Evolutionary conservation across 2,888 invertebrate genomes (phyloP).

Genomic region (Acrocyrtus sp.): DNA sequence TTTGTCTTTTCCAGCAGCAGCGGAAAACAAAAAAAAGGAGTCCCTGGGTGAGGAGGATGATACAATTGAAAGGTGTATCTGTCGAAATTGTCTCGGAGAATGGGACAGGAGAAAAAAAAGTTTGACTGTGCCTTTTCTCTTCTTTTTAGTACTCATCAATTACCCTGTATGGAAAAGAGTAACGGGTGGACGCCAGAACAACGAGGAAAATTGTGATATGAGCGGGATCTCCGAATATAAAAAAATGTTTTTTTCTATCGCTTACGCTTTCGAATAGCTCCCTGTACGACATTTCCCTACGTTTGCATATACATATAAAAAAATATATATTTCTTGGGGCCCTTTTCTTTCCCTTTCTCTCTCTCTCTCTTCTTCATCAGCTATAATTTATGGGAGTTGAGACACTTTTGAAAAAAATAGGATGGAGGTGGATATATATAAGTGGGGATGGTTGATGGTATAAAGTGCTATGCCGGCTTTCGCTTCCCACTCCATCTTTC

Average conservation of each 20-base stretch:
- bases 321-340: too few species aligned
- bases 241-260: too few species aligned
- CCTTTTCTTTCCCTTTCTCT: neutral
- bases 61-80: neutral
- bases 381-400: neutral
- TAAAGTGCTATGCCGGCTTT: too few species aligned
- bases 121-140: neutral
- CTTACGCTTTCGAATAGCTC: too few species aligned
- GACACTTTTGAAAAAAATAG: too few species aligned
- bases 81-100: neutral
- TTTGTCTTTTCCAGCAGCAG: neutral
- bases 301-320: too few species aligned
- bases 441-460: too few species aligned
- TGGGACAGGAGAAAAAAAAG: neutral
- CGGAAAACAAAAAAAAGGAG: constrained; percentile 11
- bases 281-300: too few species aligned
- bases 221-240: too few species aligned
- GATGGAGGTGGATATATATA: too few species aligned
- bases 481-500: too few species aligned
- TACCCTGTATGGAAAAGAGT: neutral
- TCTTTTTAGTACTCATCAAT: neutral
- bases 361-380: neutral
- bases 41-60: neutral
- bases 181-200: neutral
- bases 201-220: too few species aligned